Conservation (phyloP, 2,797 vertebrate species). For the Squalus acanthias region DNA sequence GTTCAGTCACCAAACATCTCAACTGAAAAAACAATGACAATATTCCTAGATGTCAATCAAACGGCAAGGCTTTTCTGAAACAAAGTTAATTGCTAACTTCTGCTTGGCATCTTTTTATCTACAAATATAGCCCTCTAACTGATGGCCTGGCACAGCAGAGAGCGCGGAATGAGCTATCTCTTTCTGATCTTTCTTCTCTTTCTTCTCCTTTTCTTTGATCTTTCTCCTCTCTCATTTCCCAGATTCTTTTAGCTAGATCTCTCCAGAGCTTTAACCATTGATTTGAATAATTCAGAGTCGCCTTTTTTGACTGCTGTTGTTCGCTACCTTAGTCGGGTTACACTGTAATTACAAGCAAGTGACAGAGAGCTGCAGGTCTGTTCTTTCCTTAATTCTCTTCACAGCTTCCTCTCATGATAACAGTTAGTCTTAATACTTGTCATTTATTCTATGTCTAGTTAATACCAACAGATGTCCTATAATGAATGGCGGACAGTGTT, state of each 20-base stretch:
- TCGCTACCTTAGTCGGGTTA: background rate
- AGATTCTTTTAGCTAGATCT: background rate
- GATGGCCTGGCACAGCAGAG: background rate
- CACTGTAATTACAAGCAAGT: background rate
- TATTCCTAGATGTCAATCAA: background rate
- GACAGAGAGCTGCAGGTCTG: background rate
- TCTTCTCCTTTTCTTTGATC: background rate
- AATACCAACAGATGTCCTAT: background rate
- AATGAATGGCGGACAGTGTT: background rate
- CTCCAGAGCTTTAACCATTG: background rate
- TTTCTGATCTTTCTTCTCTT: background rate
- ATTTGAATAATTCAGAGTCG: background rate
- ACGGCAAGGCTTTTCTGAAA: background rate
- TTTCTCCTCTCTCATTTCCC: background rate
- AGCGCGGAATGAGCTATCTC: background rate
- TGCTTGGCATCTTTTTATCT: background rate
- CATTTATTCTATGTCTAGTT: background rate
- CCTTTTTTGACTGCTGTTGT: background rate
- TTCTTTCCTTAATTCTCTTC: background rate
- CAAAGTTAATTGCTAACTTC: background rate
- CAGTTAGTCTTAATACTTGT: background rate
- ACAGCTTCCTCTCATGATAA: background rate
- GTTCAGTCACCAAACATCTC: background rate
- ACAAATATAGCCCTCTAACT: background rate
- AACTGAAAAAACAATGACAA: conserved; percentile 5